Evolutionary conservation across 2,888 invertebrate species (phyloP), one percentile per base, ranked within the genome.

Genomic region (Euplexia lucipara): DNA sequence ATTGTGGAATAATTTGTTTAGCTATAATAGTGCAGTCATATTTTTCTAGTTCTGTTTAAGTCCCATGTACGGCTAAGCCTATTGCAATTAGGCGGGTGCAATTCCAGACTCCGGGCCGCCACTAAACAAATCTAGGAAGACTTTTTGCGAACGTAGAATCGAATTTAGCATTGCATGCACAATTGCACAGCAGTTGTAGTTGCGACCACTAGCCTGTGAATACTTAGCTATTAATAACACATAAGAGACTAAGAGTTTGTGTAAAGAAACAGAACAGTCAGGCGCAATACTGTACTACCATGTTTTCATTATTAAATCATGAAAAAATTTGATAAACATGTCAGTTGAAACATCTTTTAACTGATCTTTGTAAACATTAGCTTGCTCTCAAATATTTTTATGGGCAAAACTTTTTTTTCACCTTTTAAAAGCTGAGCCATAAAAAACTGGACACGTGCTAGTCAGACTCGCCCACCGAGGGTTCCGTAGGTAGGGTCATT

Each of bases 281-380:
- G 59, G 41, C 60, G 47, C 30, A n/a, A 8, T n/a, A 53, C 10
- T 16, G 0, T 42, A 2, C 35, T 4, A 14, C 1, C 10, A 22
- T 68, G 14, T 35, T 42, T 30, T 42, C 3, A 26, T 32, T 39
- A 39, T n/a, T n/a, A 22, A 22, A 32, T 47, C 47, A 47, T 30
- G 4, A 9, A 7, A 16, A n/a, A 47, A 18, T 18, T 41, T 52
- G 26, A 2, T 30, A 42, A 51, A 52, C 8, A 42, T 20, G n/a
- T n/a, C 12, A n/a, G 12, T 16, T 34, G 32, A 47, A 39, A 22
- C 32, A 16, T 47, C 6, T 34, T 34, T 12, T 32, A 22, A 26
- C n/a, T 6, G 47, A 10, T 26, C 30, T 5, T 22, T 18, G 0
- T 22, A 16, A 32, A 22, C 22, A 22, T 22, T 22, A 20, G 10